Evolutionary conservation across 2,888 invertebrate species (phyloP).

Genomic region (Acleris laterana): DNA sequence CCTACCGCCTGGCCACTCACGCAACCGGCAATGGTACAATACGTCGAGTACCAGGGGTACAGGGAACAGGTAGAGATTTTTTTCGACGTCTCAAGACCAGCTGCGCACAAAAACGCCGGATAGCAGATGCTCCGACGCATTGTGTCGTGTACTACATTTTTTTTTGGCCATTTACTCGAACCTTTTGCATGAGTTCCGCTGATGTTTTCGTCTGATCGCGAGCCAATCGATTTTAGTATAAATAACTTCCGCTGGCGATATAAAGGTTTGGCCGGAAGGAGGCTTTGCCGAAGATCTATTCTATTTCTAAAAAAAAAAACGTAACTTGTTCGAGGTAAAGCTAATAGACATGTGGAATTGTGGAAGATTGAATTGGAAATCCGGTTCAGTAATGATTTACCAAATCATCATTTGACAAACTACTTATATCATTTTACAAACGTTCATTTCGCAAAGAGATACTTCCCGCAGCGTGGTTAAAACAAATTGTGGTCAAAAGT

Average conservation of each 20-base stretch:
- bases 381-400: too few species aligned
- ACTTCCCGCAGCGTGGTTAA: too few species aligned
- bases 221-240: constrained; percentile 34
- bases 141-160: constrained; percentile 47
- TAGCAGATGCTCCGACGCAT: constrained; percentile 73
- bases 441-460: too few species aligned
- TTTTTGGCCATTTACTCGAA: constrained; percentile 17
- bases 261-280: not conserved
- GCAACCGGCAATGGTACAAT: constrained; percentile 45
- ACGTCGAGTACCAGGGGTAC: constrained; percentile 42
- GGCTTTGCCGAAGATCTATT: too few species aligned
- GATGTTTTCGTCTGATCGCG: constrained; percentile 17
- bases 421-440: too few species aligned
- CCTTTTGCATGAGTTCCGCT: constrained; percentile 1
- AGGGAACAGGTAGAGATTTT: constrained; percentile 70
- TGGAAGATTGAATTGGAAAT: too few species aligned
- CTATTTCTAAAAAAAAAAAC: too few species aligned
- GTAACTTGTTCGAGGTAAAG: not conserved
- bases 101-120: constrained; percentile 66
- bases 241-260: constrained; percentile 28
- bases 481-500: too few species aligned
- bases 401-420: too few species aligned
- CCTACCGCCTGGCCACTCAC: constrained; percentile 49
- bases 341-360: too few species aligned
- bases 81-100: constrained; percentile 57